Conservation (phyloP, 2,797 vertebrate species). For the Chanos chanos region DNA sequence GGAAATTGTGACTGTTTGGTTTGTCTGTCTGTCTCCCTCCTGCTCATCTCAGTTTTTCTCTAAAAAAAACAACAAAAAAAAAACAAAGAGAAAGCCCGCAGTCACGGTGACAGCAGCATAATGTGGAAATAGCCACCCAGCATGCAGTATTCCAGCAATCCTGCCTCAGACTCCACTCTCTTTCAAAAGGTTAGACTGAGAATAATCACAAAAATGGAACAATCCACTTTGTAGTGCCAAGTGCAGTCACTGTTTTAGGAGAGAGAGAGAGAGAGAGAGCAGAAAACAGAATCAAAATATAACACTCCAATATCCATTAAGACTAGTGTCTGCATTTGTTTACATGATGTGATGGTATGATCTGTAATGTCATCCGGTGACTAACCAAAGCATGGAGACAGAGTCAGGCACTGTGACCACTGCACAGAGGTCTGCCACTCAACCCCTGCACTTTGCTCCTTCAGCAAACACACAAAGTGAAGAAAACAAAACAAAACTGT, state of each 20-base stretch:
- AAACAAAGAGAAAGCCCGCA: constrained; percentile 5
- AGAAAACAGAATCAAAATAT: background rate
- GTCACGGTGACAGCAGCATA: background rate
- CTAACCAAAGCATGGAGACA: background rate
- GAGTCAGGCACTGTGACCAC: background rate
- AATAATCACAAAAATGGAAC: constrained; percentile 20
- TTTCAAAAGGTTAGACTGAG: constrained; percentile 26
- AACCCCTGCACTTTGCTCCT: constrained; percentile 4
- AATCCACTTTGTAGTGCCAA: constrained; percentile 7
- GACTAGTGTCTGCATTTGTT: background rate
- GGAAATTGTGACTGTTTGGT: background rate
- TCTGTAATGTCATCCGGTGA: background rate
- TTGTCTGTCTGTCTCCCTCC: constrained; percentile 8
- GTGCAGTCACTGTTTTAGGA: constrained; percentile 1
- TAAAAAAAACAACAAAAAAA: constrained; percentile 11
- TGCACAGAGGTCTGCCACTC: background rate
- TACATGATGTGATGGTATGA: background rate
- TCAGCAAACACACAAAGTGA: background rate
- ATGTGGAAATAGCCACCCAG: constrained; percentile 33
- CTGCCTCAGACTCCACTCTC: constrained; percentile 17
- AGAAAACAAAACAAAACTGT: background rate
- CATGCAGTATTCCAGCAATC: constrained; percentile 17
- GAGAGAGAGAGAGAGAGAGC: background rate
- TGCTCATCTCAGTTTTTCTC: background rate
- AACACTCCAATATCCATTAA: background rate